phyloP scores from a whole-genome alignment of 2,113 vertebrate species.

The Furnarius figulus region DNA sequence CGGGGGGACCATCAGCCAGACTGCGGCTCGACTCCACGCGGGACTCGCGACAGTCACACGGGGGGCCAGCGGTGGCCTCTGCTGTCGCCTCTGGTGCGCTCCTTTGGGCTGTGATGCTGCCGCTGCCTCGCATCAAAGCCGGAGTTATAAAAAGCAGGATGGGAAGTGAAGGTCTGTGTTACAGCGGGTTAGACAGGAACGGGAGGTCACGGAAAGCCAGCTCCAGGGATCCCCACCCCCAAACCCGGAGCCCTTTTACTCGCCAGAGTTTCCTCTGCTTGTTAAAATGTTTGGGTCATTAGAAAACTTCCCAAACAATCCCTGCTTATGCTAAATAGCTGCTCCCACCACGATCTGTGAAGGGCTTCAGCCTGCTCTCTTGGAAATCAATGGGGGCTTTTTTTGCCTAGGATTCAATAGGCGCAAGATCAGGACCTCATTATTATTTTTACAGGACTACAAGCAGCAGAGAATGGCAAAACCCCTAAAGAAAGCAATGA shows the following conservation, averaged over 20 bases:
- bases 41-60: rapidly evolving
- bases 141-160: neutral
- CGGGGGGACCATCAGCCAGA: neutral
- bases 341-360: constrained; percentile 36
- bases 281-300: constrained; percentile 57
- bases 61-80: neutral
- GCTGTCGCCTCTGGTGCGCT: rapidly evolving
- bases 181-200: neutral
- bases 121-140: rapidly evolving
- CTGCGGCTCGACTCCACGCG: rapidly evolving
- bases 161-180: neutral
- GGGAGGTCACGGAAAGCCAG: neutral
- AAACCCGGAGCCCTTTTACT: neutral
- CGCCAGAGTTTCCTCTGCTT: neutral
- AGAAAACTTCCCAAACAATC: constrained; percentile 47
- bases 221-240: neutral
- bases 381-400: constrained; percentile 42
- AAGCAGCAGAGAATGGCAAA: neutral
- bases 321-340: constrained; percentile 49
- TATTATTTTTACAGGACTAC: constrained; percentile 40
- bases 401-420: constrained; percentile 27
- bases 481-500: constrained; percentile 10
- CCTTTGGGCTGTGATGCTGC: neutral
- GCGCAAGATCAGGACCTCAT: constrained; percentile 14
- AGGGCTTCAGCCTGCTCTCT: constrained; percentile 20